phyloP scores from a whole-genome alignment of 2,113 vertebrate species.

The Syrrhaptes paradoxus region DNA sequence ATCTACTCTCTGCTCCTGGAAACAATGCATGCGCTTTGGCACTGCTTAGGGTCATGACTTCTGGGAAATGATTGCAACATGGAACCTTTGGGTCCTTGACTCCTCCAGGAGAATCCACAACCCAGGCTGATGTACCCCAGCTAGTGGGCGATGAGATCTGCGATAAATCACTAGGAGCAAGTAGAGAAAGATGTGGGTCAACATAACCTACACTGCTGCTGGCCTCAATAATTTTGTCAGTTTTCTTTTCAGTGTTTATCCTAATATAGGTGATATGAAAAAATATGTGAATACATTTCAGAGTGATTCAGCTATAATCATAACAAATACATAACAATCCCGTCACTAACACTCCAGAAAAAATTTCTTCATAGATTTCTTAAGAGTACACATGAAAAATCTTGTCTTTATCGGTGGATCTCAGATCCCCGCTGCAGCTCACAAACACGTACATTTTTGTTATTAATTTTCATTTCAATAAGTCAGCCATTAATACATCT shows the following conservation, averaged over 20 bases:
- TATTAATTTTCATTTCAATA: neutral
- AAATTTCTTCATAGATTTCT: neutral
- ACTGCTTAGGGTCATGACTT: neutral
- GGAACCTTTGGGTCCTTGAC: neutral
- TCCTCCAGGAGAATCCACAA: neutral
- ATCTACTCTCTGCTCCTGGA: neutral
- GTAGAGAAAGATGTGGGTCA: neutral
- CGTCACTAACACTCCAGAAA: neutral
- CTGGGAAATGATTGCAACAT: neutral
- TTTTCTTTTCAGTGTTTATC: neutral
- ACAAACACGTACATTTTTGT: neutral
- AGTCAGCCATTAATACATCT: neutral
- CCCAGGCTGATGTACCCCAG: neutral
- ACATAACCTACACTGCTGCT: neutral
- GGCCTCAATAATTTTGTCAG: neutral
- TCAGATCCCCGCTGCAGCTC: neutral
- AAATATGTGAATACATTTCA: neutral
- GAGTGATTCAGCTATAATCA: neutral
- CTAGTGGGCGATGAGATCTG: neutral
- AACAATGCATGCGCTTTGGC: neutral
- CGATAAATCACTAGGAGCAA: neutral
- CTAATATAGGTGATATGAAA: neutral
- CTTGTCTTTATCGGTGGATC: neutral
- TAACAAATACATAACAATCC: neutral
- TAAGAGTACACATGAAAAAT: neutral